Conservation (phyloP, 2,113 vertebrate genomes). For the Erythrocercus mccallii region DNA sequence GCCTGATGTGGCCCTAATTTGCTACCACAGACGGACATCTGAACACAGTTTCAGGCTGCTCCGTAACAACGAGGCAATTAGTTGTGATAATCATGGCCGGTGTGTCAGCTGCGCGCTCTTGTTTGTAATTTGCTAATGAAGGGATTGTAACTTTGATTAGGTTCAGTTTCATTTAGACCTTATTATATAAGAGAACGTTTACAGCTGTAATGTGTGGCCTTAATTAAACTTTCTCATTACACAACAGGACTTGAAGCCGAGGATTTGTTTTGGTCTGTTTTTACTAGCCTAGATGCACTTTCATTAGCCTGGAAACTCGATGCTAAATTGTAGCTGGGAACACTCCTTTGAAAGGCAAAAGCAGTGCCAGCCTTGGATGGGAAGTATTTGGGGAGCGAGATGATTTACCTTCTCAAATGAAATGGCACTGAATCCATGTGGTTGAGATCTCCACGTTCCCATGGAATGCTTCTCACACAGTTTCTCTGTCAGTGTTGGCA, state of each 20-base stretch:
- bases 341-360: neutral
- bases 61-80: constrained; percentile 92
- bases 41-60: constrained; percentile 78
- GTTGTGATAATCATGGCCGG: constrained; percentile 83
- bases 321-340: neutral
- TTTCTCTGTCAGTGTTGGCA: neutral
- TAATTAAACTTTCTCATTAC: constrained; percentile 85
- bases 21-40: constrained; percentile 78
- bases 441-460: neutral
- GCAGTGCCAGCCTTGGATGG: neutral
- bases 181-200: constrained; percentile 82
- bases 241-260: constrained; percentile 66
- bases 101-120: constrained; percentile 84
- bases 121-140: constrained; percentile 98
- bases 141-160: constrained; percentile 94
- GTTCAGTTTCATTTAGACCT: constrained; percentile 86
- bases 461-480: neutral
- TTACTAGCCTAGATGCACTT: constrained; percentile 60
- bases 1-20: constrained; percentile 81
- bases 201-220: constrained; percentile 81
- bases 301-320: constrained; percentile 56
- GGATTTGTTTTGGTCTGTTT: constrained; percentile 75
- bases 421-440: neutral
- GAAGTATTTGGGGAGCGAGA: neutral
- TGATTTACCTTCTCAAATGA: neutral